A percentile compares a stretch with the other conserved stretches of the same genome.
Conservation (phyloP, 2,888 invertebrate genomes). For the Desoria tigrina region DNA sequence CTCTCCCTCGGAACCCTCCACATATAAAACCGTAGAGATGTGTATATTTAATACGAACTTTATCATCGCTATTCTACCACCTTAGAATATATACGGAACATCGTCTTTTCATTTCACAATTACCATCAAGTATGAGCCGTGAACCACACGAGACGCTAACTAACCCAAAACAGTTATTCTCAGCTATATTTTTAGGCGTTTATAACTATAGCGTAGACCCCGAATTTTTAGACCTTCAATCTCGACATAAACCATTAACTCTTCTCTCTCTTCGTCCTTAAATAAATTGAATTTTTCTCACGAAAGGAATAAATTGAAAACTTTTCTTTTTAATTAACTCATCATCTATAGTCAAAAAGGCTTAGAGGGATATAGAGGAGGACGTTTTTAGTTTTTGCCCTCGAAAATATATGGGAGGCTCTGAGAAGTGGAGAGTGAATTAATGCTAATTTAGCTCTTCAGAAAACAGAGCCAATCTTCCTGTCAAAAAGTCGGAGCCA, state of each 20-base stretch:
- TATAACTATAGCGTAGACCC: too few relatives aligned
- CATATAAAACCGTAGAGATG: too few relatives aligned
- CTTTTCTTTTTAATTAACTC: slow-evolving; percentile 20
- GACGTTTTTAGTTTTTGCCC: background rate
- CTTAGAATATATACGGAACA: background rate
- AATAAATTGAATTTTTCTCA: slow-evolving; percentile 39
- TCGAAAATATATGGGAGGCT: background rate
- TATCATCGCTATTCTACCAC: too few relatives aligned
- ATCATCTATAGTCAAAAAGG: too few relatives aligned
- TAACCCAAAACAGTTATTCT: too few relatives aligned
- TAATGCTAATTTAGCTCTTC: slow-evolving; percentile 11
- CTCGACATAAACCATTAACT: too few relatives aligned
- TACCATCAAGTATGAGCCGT: too few relatives aligned
- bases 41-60: too few relatives aligned
- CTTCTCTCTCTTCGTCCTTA: background rate
- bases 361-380: too few relatives aligned
- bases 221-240: too few relatives aligned
- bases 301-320: slow-evolving; percentile 18
- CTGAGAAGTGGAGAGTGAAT: background rate
- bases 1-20: background rate
- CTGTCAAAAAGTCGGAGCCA: slow-evolving; percentile 16
- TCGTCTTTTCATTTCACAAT: background rate
- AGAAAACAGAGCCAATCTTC: slow-evolving; percentile 1
- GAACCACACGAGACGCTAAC: too few relatives aligned
- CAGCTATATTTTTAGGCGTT: too few relatives aligned